These are phyloP conservation scores for Pseudomyrmex dendroicus DNA, from an alignment of 1,140 invertebrate genomes.

Conservation along the genomic window DNA sequence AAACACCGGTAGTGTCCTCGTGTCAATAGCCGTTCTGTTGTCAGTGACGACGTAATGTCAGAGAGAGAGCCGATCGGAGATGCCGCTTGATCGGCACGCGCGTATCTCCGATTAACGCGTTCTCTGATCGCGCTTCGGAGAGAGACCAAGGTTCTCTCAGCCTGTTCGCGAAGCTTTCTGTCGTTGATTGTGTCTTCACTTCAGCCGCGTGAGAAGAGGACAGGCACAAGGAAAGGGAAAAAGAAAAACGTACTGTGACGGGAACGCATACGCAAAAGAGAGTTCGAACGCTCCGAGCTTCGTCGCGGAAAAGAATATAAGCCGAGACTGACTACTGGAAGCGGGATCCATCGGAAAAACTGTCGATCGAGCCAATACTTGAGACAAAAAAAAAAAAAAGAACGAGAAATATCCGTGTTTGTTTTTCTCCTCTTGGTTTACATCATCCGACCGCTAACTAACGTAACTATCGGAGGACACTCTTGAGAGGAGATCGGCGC, in stretches of 20 bases:
- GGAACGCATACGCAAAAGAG: not conserved
- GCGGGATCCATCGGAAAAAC: constrained; percentile 17
- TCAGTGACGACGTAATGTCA: constrained; percentile 14
- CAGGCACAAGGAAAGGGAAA: not conserved
- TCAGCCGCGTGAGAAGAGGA: constrained; percentile 11
- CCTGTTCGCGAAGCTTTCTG: constrained; percentile 6
- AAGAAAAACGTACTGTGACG: not conserved
- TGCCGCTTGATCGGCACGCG: constrained; percentile 1
- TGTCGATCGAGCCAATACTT: not conserved
- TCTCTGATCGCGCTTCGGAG: not conserved
- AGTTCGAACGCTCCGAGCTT: not conserved
- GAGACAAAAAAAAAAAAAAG: not conserved
- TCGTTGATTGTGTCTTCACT: not conserved
- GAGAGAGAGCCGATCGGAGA: constrained; percentile 12
- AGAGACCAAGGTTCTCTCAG: constrained; percentile 3
- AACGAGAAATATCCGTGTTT: not conserved
- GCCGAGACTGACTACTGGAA: not conserved
- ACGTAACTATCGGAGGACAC: constrained; percentile 27
- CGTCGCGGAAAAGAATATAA: not conserved
- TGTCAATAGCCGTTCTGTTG: constrained; percentile 11
- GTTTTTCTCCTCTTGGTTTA: not conserved
- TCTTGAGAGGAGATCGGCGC: constrained; percentile 40
- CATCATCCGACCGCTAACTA: constrained; percentile 31
- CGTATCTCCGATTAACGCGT: constrained; percentile 22
- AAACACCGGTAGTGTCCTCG: constrained; percentile 46